A percentile compares a stretch with the other conserved stretches of the same genome.
Conservation (phyloP, 2,888 invertebrate genomes). For the Trissonchulus sp. region DNA sequence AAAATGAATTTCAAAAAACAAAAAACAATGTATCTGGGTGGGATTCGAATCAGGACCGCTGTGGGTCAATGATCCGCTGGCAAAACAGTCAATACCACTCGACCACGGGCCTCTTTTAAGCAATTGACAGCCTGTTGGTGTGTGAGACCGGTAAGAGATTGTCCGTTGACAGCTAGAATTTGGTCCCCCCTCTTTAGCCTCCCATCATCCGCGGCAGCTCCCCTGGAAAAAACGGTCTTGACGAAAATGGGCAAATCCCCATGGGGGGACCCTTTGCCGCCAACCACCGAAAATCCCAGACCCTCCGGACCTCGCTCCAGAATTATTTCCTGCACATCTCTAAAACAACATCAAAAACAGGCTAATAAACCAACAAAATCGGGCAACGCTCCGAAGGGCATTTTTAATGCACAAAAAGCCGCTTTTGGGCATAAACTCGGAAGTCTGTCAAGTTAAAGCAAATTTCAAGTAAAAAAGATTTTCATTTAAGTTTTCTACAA, state of each 20-base stretch:
- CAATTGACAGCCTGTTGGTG: slow-evolving; percentile 80
- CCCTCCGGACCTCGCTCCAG: slow-evolving; percentile 59
- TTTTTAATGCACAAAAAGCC: too few relatives aligned
- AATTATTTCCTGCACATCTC: slow-evolving; percentile 21
- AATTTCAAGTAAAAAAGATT: too few relatives aligned
- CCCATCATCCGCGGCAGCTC: slow-evolving; percentile 75
- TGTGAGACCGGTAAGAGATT: slow-evolving; percentile 61
- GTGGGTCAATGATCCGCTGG: too few relatives aligned
- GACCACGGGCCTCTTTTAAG: slow-evolving; percentile 61
- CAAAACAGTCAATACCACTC: background rate
- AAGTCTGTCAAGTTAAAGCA: too few relatives aligned
- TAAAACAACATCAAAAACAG: slow-evolving; percentile 13
- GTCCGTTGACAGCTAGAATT: slow-evolving; percentile 78
- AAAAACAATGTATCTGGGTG: too few relatives aligned
- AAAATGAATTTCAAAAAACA: too few relatives aligned
- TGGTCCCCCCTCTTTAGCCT: slow-evolving; percentile 85
- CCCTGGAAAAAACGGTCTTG: slow-evolving; percentile 59
- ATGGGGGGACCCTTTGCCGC: slow-evolving; percentile 56
- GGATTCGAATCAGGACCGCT: too few relatives aligned
- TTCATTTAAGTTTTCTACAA: too few relatives aligned
- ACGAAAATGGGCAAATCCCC: slow-evolving; percentile 60
- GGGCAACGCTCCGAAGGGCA: too few relatives aligned
- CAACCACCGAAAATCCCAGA: slow-evolving; percentile 60
- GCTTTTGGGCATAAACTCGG: too few relatives aligned
- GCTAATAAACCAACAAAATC: too few relatives aligned